These are phyloP conservation scores for Pogonocichla stellata DNA, from an alignment of 2,113 vertebrate genomes.

Conservation along the genomic window DNA sequence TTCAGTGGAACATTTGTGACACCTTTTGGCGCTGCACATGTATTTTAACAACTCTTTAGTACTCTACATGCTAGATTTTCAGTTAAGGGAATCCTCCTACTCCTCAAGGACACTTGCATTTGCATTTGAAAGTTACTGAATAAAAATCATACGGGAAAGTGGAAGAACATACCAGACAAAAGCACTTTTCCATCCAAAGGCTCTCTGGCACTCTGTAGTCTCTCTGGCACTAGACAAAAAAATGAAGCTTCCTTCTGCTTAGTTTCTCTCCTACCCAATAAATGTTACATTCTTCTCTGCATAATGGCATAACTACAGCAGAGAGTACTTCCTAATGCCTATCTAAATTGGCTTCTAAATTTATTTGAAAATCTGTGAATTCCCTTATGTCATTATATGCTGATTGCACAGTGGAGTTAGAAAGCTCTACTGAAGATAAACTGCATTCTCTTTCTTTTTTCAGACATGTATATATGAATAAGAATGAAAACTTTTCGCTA, in stretches of 20 bases:
- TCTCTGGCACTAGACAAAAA: background rate
- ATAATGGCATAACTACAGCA: background rate
- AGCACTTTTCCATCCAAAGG: background rate
- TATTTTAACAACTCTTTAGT: background rate
- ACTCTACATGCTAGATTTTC: background rate
- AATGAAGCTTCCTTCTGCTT: background rate
- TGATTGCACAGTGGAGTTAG: background rate
- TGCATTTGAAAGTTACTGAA: constrained; percentile 19
- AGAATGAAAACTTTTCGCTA: background rate
- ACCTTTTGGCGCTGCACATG: background rate
- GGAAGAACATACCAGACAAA: background rate
- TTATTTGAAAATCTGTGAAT: background rate
- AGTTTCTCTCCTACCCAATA: background rate
- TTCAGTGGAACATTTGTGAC: background rate
- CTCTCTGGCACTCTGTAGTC: background rate
- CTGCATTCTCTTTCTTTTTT: background rate
- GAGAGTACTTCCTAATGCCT: background rate
- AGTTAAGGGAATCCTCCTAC: background rate
- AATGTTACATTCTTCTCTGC: background rate
- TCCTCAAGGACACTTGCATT: background rate
- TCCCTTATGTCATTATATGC: background rate
- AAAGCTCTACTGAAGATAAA: background rate
- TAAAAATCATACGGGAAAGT: background rate
- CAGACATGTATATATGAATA: background rate
- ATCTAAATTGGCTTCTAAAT: background rate